Conservation (phyloP, 1,140 invertebrate genomes). For the Heterodera carotae region DNA sequence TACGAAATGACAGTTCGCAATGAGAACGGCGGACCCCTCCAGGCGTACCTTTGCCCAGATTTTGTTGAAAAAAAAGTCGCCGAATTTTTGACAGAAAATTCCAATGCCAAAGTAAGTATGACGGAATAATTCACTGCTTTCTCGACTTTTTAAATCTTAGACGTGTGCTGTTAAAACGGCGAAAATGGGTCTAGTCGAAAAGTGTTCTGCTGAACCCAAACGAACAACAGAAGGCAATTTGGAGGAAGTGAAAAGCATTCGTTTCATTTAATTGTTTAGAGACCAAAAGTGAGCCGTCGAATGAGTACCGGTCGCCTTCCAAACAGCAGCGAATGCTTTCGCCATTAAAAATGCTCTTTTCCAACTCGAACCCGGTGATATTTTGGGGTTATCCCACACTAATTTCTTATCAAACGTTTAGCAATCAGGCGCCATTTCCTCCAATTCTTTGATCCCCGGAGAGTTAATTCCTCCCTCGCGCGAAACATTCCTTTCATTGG, state of each 20-base stretch:
- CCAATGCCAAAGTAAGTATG: background rate
- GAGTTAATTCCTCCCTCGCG: background rate
- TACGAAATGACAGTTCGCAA: constrained; percentile 41
- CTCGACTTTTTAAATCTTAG: background rate
- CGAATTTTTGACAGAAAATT: background rate
- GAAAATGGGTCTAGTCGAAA: background rate
- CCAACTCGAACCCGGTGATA: background rate
- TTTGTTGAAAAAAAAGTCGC: background rate
- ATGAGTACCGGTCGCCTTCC: background rate
- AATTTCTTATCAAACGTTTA: background rate
- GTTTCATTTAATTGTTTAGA: background rate
- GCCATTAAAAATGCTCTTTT: constrained; percentile 3
- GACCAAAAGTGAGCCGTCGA: background rate
- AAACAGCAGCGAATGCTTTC: constrained; percentile 9
- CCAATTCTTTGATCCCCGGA: background rate
- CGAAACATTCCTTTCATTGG: constrained; percentile 33
- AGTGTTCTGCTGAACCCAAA: background rate
- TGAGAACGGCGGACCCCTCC: constrained; percentile 37
- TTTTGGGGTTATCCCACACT: background rate
- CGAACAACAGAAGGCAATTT: background rate
- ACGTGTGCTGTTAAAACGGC: background rate
- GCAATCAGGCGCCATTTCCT: background rate
- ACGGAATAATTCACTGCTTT: background rate
- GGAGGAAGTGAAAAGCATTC: too few species aligned
- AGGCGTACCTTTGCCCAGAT: constrained; percentile 41